Percentiles rank a stretch among this genome's conserved stretches.
phyloP scores from a whole-genome alignment of 2,113 vertebrate species.

The Onychorhynchus coronatus region DNA sequence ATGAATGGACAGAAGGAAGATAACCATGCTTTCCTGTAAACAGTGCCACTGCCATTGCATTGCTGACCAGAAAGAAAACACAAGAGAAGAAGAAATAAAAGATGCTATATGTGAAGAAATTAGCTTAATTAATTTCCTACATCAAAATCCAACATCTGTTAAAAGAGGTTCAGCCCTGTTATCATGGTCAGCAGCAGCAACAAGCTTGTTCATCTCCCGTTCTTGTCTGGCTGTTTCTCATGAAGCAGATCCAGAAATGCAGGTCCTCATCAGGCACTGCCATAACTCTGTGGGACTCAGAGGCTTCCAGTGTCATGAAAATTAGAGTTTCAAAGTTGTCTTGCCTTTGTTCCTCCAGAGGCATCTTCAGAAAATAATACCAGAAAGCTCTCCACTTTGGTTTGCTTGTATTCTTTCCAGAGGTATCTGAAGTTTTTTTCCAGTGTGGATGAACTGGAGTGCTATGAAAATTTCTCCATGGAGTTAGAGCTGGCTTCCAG shows the following conservation, averaged over 20 bases:
- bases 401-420: background rate
- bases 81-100: background rate
- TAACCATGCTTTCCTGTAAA: background rate
- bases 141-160: rapidly evolving
- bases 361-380: background rate
- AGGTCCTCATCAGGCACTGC: background rate
- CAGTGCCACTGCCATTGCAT: rapidly evolving
- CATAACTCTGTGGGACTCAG: background rate
- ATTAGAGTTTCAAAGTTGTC: background rate
- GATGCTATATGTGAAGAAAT: background rate
- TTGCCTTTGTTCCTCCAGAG: background rate
- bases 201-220: background rate
- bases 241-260: background rate
- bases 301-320: background rate
- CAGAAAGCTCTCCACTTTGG: background rate
- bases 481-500: background rate
- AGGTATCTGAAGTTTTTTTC: background rate
- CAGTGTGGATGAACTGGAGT: background rate
- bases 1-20: background rate
- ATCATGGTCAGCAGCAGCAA: background rate
- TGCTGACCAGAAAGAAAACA: background rate
- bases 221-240: background rate
- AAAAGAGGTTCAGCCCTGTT: background rate
- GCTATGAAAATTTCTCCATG: background rate
- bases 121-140: background rate